A percentile compares a stretch with the other conserved stretches of the same genome.
phyloP scores from a whole-genome alignment of 23 tunicate genomes.

The Trididemnum nubilum region DNA sequence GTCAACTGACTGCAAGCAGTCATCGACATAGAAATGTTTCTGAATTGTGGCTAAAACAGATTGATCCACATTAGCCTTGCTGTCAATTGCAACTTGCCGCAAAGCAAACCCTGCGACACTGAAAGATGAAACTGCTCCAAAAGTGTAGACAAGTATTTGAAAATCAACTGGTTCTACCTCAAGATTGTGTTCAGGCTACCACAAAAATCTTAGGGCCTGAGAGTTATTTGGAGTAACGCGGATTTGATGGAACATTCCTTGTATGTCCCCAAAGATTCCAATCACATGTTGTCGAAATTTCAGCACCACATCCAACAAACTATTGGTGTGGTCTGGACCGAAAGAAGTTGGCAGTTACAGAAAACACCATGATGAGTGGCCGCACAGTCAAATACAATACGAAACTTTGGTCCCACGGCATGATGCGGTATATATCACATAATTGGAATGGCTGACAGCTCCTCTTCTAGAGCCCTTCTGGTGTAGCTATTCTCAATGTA shows the following conservation, averaged over 20 bases:
- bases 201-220: conserved; percentile 10
- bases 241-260: conserved; percentile 14
- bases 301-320: background rate
- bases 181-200: conserved; percentile 12
- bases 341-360: background rate
- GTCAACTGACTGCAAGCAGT: background rate
- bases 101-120: conserved; percentile 9
- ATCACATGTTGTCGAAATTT: background rate
- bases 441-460: background rate
- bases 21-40: conserved; percentile 26
- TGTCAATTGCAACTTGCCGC: background rate
- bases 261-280: background rate
- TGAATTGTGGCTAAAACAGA: background rate
- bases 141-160: conserved; percentile 6
- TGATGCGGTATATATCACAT: conserved; percentile 26
- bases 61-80: background rate
- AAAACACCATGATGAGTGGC: background rate
- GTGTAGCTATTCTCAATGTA: background rate
- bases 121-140: conserved; percentile 11
- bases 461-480: background rate
- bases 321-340: conserved; percentile 25
- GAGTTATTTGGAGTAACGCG: background rate
- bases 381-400: conserved; percentile 12
- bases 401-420: background rate
- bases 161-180: background rate